These are phyloP conservation scores for Hylaea fasciaria DNA, from an alignment of 2,888 invertebrate genomes.

Conservation along the genomic window DNA sequence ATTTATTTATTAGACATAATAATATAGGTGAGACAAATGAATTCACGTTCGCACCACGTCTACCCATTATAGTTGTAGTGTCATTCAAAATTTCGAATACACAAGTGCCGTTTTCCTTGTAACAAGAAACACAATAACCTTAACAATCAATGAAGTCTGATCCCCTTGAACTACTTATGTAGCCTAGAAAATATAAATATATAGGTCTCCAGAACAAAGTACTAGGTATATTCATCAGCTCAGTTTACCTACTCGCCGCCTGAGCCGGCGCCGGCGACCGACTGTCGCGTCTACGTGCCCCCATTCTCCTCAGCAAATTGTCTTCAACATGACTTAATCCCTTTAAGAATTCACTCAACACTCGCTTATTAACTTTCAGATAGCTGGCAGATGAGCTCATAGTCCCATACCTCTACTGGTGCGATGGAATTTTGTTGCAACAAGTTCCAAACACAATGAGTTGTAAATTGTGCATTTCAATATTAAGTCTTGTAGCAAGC, in stretches of 20 bases:
- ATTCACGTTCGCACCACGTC: too few species aligned
- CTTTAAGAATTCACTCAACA: constrained; percentile 66
- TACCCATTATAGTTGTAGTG: too few species aligned
- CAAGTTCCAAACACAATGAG: constrained; percentile 20
- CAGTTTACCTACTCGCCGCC: background rate
- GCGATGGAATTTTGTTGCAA: constrained; percentile 16
- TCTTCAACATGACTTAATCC: constrained; percentile 76
- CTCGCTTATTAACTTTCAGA: constrained; percentile 60
- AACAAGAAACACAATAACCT: too few species aligned
- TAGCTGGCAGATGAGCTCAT: constrained; percentile 66
- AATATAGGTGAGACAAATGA: too few species aligned
- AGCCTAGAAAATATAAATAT: background rate
- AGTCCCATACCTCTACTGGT: constrained; percentile 36
- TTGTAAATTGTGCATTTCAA: constrained; percentile 20
- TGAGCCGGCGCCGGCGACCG: constrained; percentile 50
- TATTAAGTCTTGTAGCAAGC: constrained; percentile 18
- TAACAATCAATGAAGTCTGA: too few species aligned
- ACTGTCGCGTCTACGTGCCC: constrained; percentile 77
- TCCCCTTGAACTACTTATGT: background rate
- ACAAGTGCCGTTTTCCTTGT: too few species aligned
- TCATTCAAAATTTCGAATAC: too few species aligned
- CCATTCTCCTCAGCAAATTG: constrained; percentile 73
- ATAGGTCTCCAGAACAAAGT: background rate
- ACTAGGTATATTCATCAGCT: background rate
- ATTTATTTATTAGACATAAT: too few species aligned